phyloP scores from a whole-genome alignment of 2,113 vertebrate species.

The Lampris megalopsis region DNA sequence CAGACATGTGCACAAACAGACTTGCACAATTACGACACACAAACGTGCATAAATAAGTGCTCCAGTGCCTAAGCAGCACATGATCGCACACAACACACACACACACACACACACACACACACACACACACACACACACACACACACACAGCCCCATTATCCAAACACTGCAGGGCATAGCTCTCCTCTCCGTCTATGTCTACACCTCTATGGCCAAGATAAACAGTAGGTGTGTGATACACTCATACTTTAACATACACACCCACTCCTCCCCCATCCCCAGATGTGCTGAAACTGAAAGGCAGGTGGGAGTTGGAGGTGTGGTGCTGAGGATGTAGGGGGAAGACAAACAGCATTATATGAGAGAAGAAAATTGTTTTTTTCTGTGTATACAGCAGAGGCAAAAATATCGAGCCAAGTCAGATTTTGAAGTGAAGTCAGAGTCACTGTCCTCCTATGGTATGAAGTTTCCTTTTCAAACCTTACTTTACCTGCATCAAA shows the following conservation, averaged over 20 bases:
- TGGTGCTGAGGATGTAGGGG: neutral
- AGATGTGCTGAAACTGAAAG: constrained; percentile 51
- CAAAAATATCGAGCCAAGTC: neutral
- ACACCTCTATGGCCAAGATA: constrained; percentile 70
- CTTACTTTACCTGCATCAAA: neutral
- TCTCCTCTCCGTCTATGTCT: constrained; percentile 64
- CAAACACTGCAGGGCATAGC: constrained; percentile 65
- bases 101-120: constrained; percentile 16
- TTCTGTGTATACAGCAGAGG: neutral
- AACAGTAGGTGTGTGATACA: constrained; percentile 68
- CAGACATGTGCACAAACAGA: neutral
- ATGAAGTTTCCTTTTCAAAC: neutral
- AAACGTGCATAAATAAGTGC: neutral
- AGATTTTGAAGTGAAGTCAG: neutral
- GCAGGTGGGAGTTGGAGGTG: constrained; percentile 31
- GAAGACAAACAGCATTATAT: neutral
- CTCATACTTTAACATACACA: constrained; percentile 57
- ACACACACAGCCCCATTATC: constrained; percentile 41
- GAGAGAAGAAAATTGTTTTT: neutral
- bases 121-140: constrained; percentile 9
- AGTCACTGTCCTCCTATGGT: neutral
- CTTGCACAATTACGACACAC: neutral
- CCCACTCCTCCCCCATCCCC: constrained; percentile 22
- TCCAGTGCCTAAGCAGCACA: neutral
- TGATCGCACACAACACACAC: constrained; percentile 18